Evolutionary conservation across 2,797 vertebrate genomes (phyloP), one percentile per base, ranked within the genome.

Genomic region (Myotis myotis): DNA sequence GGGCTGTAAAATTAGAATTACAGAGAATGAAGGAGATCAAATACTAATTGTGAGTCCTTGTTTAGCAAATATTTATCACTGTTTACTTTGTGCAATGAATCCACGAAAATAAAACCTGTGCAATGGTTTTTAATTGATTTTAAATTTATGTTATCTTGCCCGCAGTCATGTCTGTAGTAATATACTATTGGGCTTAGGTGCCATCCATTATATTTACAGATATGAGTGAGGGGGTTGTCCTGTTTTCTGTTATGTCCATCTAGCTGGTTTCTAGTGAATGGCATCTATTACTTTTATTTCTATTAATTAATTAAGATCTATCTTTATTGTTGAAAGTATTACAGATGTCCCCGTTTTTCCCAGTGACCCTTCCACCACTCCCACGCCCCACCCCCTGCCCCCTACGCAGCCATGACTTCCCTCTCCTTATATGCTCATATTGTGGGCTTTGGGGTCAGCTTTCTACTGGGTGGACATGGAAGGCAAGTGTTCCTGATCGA

Each of bases 1-100:
- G 3, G 12, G 68, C 79, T 96, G 19, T 96, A 83, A 96, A 94
- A 93, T 90, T 87, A 33, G 83, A 96, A 72, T 87, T 81, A 79
- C 49, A 47, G 78, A 78, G 33, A 95, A 60, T 71, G 91, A 78
- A 94, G 72, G 68, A 66, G 53, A 80, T 87, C 80, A 89, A 87
- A 83, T 51, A 49, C 78, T 96, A n/a, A 53, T 87, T 91, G 25
- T 76, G 79, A 81, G 49, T 84, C 19, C 53, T 78, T 89, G 55
- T 70, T 96, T 95, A 75, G 30, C 57, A 89, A 96, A 90, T 94
- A 85, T 93, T 81, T 95, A 81, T 87, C 76, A 79, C 10, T 38
- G 57, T 93, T 95, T 95, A 68, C 91, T 87, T 53, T 95, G 79
- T 89, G 57, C 47, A 66, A 1, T 86, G 33, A 76, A 85, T 79